A percentile compares a stretch with the other conserved stretches of the same genome.
Conservation (phyloP, 2,113 vertebrate species). For the Pogonocichla stellata region DNA sequence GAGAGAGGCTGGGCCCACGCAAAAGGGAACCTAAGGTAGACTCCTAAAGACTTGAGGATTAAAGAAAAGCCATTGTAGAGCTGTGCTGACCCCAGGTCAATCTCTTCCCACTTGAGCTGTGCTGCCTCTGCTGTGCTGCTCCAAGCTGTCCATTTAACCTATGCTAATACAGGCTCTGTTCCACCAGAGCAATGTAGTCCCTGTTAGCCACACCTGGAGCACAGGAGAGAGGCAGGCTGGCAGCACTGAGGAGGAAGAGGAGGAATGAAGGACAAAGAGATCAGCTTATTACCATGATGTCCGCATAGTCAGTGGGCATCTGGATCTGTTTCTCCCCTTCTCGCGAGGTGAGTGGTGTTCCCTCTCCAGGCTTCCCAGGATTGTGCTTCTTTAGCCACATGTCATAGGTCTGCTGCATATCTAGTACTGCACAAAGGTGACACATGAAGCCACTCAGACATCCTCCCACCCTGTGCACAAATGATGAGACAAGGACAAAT, state of each 20-base stretch:
- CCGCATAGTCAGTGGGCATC: conserved; percentile 94
- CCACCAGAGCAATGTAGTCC: background rate
- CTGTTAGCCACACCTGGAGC: background rate
- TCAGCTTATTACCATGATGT: conserved; percentile 79
- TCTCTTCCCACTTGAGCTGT: background rate
- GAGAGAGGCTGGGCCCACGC: background rate
- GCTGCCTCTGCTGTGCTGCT: background rate
- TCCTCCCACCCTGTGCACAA: background rate
- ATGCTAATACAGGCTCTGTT: background rate
- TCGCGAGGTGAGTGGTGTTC: conserved; percentile 62
- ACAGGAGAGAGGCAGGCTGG: background rate
- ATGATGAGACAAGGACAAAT: background rate
- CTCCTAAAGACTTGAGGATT: background rate
- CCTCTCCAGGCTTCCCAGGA: conserved; percentile 79
- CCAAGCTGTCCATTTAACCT: background rate
- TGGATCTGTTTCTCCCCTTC: conserved; percentile 88
- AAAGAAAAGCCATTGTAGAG: background rate
- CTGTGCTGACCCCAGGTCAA: background rate
- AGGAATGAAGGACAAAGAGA: background rate
- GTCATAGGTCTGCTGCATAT: conserved; percentile 94
- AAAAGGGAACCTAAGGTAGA: background rate
- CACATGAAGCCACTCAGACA: background rate
- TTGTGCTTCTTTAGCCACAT: conserved; percentile 83
- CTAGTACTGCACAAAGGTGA: conserved; percentile 73
- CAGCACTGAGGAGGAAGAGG: background rate